Evolutionary conservation across 1,140 invertebrate species (phyloP).

Genomic region (Polypedilum pembai): DNA sequence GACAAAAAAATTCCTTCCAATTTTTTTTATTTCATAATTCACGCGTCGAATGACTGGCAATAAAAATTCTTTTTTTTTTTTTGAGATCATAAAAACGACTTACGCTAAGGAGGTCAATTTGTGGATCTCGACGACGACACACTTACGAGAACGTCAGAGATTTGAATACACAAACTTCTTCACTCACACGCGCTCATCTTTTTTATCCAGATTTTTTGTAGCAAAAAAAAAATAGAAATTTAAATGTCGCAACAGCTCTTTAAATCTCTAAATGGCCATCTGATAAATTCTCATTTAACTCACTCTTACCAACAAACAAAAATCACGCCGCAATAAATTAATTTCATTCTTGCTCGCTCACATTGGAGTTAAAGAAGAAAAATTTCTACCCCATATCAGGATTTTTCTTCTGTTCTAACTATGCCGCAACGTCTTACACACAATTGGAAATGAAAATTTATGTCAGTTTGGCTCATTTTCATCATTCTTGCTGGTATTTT

Average conservation of each 20-base stretch:
- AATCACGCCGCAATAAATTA: conserved; percentile 17
- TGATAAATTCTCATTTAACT: background rate
- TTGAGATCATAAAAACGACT: background rate
- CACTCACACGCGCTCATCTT: background rate
- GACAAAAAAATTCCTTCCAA: no score
- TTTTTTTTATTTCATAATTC: conserved; percentile 20
- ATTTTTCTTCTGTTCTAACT: background rate
- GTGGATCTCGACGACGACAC: conserved; percentile 8
- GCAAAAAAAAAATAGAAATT: background rate
- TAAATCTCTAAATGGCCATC: background rate
- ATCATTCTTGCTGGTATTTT: background rate
- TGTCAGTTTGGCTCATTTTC: background rate
- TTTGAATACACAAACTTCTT: background rate
- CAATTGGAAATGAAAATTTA: background rate
- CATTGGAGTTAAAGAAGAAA: no score
- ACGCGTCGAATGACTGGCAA: background rate
- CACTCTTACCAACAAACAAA: background rate
- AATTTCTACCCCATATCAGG: conserved; percentile 25
- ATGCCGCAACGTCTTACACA: no score
- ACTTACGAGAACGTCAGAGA: background rate
- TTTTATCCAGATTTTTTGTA: background rate
- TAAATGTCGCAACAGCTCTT: background rate
- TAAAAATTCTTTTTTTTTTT: background rate
- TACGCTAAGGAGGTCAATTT: conserved; percentile 16
- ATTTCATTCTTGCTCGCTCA: background rate